Conservation (phyloP, 2,888 invertebrate genomes). For the Catocala fraxini region DNA sequence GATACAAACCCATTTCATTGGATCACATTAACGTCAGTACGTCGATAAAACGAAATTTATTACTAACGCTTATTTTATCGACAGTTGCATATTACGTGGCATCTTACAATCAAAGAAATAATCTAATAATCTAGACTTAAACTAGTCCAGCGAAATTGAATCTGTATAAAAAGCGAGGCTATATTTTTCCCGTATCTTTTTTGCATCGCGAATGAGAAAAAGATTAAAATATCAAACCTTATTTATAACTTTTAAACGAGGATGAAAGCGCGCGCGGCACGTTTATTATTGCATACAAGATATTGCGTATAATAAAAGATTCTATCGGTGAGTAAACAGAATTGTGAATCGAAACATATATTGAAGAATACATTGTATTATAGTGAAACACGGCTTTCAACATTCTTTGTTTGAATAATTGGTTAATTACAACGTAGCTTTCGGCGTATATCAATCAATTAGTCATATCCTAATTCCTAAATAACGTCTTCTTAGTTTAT, state of each 20-base stretch:
- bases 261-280: slow-evolving; percentile 25
- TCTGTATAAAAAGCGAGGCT: slow-evolving; percentile 6
- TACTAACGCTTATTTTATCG: slow-evolving; percentile 1
- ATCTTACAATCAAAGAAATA: slow-evolving; percentile 4
- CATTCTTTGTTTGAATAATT: neutral
- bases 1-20: neutral
- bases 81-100: neutral
- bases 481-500: no score
- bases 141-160: slow-evolving; percentile 17
- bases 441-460: no score
- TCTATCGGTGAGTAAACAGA: slow-evolving; percentile 18
- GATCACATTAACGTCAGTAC: neutral
- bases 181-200: slow-evolving; percentile 11
- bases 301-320: slow-evolving; percentile 20
- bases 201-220: slow-evolving; percentile 20
- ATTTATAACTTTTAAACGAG: slow-evolving; percentile 28
- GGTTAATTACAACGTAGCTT: slow-evolving; percentile 1
- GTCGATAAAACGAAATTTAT: neutral
- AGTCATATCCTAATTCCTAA: no score
- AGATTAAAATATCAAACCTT: slow-evolving; percentile 28
- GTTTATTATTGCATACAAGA: slow-evolving; percentile 30
- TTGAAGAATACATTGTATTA: neutral
- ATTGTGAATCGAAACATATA: neutral
- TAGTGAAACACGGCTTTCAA: neutral
- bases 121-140: slow-evolving; percentile 14